Percentiles rank a stretch among this genome's conserved stretches.
Evolutionary conservation across 2,113 vertebrate genomes (phyloP).

Genomic region (Pungitius pungitius): DNA sequence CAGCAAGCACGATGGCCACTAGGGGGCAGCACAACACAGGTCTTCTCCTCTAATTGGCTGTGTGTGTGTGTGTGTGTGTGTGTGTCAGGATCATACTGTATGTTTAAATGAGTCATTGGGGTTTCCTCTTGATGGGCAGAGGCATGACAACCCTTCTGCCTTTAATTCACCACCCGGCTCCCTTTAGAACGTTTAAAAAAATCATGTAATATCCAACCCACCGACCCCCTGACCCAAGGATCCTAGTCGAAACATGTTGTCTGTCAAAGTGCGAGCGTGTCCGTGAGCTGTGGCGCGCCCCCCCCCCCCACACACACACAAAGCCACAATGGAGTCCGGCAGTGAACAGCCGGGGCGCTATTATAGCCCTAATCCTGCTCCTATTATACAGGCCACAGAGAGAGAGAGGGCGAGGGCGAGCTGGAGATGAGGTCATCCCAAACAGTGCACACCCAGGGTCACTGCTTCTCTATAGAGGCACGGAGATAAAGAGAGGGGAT

Average conservation of each 20-base stretch:
- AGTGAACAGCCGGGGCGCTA: slow-evolving; percentile 77
- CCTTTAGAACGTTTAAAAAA: neutral
- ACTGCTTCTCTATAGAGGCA: slow-evolving; percentile 74
- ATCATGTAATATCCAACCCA: slow-evolving; percentile 22
- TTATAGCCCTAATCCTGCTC: slow-evolving; percentile 82
- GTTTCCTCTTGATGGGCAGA: neutral
- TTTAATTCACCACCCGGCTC: neutral
- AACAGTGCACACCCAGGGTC: slow-evolving; percentile 78
- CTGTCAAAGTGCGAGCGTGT: slow-evolving; percentile 73
- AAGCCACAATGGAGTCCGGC: slow-evolving; percentile 82
- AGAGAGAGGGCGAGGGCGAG: slow-evolving; percentile 77
- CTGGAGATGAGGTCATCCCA: slow-evolving; percentile 82
- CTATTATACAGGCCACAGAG: slow-evolving; percentile 79
- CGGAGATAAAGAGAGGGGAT: slow-evolving; percentile 66
- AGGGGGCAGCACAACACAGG: slow-evolving; percentile 61
- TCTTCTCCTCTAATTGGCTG: slow-evolving; percentile 2
- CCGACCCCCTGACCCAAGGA: slow-evolving; percentile 24
- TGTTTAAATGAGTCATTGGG: slow-evolving; percentile 24
- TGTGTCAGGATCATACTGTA: neutral
- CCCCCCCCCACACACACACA: slow-evolving; percentile 64
- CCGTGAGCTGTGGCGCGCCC: slow-evolving; percentile 60
- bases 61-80: slow-evolving; percentile 26
- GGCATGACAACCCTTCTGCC: neutral
- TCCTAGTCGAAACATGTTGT: slow-evolving; percentile 60
- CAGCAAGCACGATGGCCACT: slow-evolving; percentile 15